Conservation (phyloP, 1,140 invertebrate genomes). For the Ladona fulva region DNA sequence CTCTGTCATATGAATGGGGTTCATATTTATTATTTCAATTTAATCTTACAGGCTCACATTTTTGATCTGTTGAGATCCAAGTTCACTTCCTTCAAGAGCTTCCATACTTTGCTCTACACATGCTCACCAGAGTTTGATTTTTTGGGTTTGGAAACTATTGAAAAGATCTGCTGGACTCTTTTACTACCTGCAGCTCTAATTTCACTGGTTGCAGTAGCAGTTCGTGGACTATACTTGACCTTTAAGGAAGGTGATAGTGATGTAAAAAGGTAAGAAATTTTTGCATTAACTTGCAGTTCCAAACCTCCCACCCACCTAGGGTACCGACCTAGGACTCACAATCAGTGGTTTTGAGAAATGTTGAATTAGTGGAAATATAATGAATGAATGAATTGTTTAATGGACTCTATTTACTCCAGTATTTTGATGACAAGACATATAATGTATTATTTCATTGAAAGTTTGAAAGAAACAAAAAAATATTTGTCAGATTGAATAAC, state of each 20-base stretch:
- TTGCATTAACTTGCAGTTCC: too few relatives aligned
- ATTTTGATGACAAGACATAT: too few relatives aligned
- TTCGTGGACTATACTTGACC: background rate
- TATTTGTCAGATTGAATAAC: too few relatives aligned
- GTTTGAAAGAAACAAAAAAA: too few relatives aligned
- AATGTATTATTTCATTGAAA: too few relatives aligned
- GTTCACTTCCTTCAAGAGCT: slow-evolving; percentile 61
- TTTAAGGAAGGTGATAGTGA: background rate
- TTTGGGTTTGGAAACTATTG: slow-evolving; percentile 45
- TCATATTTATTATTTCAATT: slow-evolving; percentile 3
- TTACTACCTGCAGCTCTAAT: slow-evolving; percentile 47
- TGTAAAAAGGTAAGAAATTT: background rate
- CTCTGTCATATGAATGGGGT: too few relatives aligned
- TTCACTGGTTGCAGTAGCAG: slow-evolving; percentile 31
- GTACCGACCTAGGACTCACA: too few relatives aligned
- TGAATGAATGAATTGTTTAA: too few relatives aligned
- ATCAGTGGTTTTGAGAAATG: too few relatives aligned
- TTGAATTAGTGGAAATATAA: too few relatives aligned
- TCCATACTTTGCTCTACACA: slow-evolving; percentile 75
- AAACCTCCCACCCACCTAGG: too few relatives aligned
- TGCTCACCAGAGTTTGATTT: slow-evolving; percentile 79
- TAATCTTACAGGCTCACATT: slow-evolving; percentile 52
- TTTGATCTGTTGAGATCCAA: slow-evolving; percentile 68
- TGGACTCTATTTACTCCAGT: too few relatives aligned
- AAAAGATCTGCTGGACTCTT: slow-evolving; percentile 42